Conservation (phyloP, 2,888 invertebrate genomes). For the Pseudococcus longispinus region DNA sequence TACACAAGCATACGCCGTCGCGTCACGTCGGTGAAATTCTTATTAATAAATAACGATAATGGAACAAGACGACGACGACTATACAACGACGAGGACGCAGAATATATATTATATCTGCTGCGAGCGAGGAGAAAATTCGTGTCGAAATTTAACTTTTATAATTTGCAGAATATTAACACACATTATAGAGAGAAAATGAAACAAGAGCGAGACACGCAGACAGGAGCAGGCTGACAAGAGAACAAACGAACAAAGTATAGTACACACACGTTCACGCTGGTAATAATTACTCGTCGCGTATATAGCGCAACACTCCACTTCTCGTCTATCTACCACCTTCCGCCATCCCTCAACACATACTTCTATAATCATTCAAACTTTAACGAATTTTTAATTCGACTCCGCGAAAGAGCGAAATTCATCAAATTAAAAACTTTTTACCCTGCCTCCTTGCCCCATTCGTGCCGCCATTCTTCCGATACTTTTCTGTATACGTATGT, state of each 20-base stretch:
- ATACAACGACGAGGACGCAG: not conserved
- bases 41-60: slow-evolving; percentile 12
- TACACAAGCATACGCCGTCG: not conserved
- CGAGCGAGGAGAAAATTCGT: not conserved
- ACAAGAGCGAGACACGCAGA: not conserved
- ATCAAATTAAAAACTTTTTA: slow-evolving; percentile 39
- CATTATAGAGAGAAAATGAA: slow-evolving; percentile 4
- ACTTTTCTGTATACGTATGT: not conserved
- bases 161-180: slow-evolving; percentile 19
- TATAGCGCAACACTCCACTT: not conserved
- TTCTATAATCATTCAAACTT: not conserved
- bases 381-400: slow-evolving; percentile 30
- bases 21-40: not conserved
- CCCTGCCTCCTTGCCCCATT: not conserved
- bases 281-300: slow-evolving; percentile 20
- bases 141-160: slow-evolving; percentile 34
- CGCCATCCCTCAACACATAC: not conserved
- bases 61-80: not conserved
- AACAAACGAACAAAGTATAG: slow-evolving; percentile 1
- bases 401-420: slow-evolving; percentile 31
- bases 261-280: not conserved
- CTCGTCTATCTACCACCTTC: not conserved
- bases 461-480: not conserved
- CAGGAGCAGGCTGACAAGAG: not conserved
- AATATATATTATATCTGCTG: not conserved